A percentile compares a stretch with the other conserved stretches of the same genome.
phyloP scores from a whole-genome alignment of 2,797 vertebrate genomes.

The Austrolebias charrua region DNA sequence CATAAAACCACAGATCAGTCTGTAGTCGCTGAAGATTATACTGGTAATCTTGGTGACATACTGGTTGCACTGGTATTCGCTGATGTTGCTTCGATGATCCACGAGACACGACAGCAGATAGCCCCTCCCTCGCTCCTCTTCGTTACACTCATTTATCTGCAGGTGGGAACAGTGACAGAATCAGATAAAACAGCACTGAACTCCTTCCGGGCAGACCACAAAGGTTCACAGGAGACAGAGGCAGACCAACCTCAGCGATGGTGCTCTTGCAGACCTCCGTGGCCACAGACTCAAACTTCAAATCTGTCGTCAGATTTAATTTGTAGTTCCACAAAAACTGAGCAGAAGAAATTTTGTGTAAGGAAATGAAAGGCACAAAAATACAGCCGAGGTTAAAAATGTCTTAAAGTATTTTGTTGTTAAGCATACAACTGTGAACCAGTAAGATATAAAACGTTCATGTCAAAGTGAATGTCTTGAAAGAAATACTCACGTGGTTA shows the following conservation, averaged over 20 bases:
- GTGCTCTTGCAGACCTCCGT: conserved; percentile 93
- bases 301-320: conserved; percentile 90
- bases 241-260: conserved; percentile 82
- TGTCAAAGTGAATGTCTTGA: neutral
- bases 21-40: conserved; percentile 93
- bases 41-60: conserved; percentile 96
- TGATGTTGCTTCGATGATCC: conserved; percentile 93
- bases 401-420: neutral
- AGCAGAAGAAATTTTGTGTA: neutral
- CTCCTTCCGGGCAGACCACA: neutral
- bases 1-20: conserved; percentile 95
- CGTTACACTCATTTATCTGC: conserved; percentile 93
- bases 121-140: conserved; percentile 89
- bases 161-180: neutral
- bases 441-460: no score
- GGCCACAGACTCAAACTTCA: conserved; percentile 93
- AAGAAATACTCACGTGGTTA: conserved; percentile 87
- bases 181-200: neutral
- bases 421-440: no score
- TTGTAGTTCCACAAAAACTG: conserved; percentile 95
- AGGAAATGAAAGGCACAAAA: neutral
- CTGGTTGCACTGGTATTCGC: conserved; percentile 94
- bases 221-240: no score
- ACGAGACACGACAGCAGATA: conserved; percentile 94
- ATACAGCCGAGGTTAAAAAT: neutral